phyloP scores from a whole-genome alignment of 2,797 vertebrate genomes.

The Pseudomugil gertrudae region DNA sequence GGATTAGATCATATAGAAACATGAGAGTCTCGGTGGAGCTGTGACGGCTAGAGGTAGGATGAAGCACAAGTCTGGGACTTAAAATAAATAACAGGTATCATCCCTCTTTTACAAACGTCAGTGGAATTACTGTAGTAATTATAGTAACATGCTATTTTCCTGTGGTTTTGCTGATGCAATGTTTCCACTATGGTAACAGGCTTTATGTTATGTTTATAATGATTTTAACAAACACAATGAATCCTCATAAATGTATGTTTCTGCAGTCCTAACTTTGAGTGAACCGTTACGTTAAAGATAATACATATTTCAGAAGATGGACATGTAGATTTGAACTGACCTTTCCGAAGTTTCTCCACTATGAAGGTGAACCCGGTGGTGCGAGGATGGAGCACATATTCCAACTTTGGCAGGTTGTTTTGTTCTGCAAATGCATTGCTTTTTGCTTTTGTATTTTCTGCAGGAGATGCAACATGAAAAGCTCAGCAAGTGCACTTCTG shows the following conservation, averaged over 20 bases:
- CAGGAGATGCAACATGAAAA: constrained; percentile 37
- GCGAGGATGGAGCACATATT: constrained; percentile 94
- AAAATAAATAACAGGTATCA: constrained; percentile 58
- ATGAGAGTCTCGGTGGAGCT: constrained; percentile 51
- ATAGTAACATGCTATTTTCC: constrained; percentile 28
- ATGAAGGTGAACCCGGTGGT: constrained; percentile 97
- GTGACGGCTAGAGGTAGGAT: constrained; percentile 61
- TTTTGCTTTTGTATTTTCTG: constrained; percentile 90
- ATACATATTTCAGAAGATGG: constrained; percentile 4
- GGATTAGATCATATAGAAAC: constrained; percentile 73
- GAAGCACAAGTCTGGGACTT: constrained; percentile 48
- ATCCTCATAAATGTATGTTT: neutral
- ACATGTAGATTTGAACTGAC: constrained; percentile 76
- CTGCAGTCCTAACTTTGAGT: neutral
- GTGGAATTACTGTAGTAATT: constrained; percentile 45
- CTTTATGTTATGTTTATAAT: constrained; percentile 8
- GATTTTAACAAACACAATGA: constrained; percentile 8
- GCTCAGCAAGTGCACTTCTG: neutral
- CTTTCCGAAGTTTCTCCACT: constrained; percentile 90
- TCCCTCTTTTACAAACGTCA: constrained; percentile 21
- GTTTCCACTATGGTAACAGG: constrained; percentile 20
- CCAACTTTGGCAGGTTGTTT: constrained; percentile 88
- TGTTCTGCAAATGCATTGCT: constrained; percentile 91
- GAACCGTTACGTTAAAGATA: constrained; percentile 1
- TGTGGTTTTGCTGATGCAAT: constrained; percentile 38